Base-by-base conservation (phyloP, 2,113 vertebrate species). In the Leiothrix lutea region DNA sequence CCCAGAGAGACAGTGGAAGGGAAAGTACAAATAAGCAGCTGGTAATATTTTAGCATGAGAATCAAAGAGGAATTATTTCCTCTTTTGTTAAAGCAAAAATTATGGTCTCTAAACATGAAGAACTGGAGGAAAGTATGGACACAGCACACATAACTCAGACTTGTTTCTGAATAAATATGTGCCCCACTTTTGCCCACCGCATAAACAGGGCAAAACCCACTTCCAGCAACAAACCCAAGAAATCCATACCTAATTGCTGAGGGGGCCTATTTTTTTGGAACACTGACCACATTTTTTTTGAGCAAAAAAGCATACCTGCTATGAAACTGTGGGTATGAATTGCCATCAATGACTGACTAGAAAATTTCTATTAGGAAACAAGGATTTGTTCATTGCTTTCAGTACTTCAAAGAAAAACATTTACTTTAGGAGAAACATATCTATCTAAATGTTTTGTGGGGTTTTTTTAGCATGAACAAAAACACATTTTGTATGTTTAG, bases 121-220 rank as follows among this genome's bases (percentile, higher is more conserved):
- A 67, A n/a, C 16, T 42, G 35, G 17, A 60, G n/a, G 6, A 9
- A 64, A 72, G n/a, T 19, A 86, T 2, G 14, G 67, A 38, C 26
- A 47, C 12, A 36, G 18, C 44, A 73, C 35, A 75, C 6, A 1
- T 5, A 74, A 61, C 2, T 44, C 36, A 62, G n/a, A 87, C 45
- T 23, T 9, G 8, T 8, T n/a, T 9, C 8, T 42, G 21, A 72
- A 60, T 21, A 86, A 58, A 29, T 17, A 42, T 67, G 69, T 72
- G 51, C 21, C 5, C 29, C 2, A 2, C 22, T 47, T 60, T 47
- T 60, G 40, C 12, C 15, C 24, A 25, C 58, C 45, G 18, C 0
- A 2, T 26, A 78, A 85, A 65, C 45, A 10, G 8, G 18, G 8
- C 2, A 92, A 90, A 83, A 65, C 8, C 10, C 15, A 73, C 35